These are phyloP conservation scores for Arenaria interpres DNA, from an alignment of 2,113 vertebrate species.

Conservation along the genomic window DNA sequence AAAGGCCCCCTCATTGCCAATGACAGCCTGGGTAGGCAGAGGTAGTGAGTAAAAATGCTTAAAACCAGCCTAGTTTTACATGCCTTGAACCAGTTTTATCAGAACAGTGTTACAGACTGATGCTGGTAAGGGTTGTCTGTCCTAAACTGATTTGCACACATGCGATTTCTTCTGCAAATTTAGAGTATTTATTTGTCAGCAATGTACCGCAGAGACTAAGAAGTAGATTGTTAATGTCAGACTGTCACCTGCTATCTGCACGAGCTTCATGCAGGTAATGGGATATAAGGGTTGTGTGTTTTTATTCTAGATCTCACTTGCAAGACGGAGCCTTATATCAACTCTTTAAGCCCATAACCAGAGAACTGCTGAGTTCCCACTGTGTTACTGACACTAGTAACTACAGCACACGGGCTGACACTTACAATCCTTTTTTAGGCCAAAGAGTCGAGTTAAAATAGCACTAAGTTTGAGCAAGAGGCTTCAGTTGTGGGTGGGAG, in stretches of 20 bases:
- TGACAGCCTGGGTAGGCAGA: not conserved
- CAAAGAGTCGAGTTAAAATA: slow-evolving; percentile 32
- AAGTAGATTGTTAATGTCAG: not conserved
- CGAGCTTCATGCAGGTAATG: not conserved
- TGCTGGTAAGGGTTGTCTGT: not conserved
- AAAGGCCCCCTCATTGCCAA: not conserved
- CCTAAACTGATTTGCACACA: not conserved
- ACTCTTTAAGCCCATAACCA: not conserved
- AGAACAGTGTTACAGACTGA: not conserved
- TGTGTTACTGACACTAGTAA: not conserved
- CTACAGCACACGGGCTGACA: not conserved
- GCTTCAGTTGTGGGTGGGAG: slow-evolving; percentile 36
- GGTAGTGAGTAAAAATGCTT: not conserved
- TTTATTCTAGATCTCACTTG: not conserved
- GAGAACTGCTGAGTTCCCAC: not conserved
- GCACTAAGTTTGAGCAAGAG: slow-evolving; percentile 14
- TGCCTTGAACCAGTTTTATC: not conserved
- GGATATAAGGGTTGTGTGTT: not conserved
- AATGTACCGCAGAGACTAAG: not conserved
- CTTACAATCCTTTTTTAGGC: slow-evolving; percentile 13
- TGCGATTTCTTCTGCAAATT: not conserved
- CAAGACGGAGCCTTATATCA: not conserved
- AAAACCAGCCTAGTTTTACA: not conserved
- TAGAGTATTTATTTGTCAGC: not conserved
- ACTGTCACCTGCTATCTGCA: not conserved